phyloP scores from a whole-genome alignment of 2,888 invertebrate genomes.

The Cotesia congregata region DNA sequence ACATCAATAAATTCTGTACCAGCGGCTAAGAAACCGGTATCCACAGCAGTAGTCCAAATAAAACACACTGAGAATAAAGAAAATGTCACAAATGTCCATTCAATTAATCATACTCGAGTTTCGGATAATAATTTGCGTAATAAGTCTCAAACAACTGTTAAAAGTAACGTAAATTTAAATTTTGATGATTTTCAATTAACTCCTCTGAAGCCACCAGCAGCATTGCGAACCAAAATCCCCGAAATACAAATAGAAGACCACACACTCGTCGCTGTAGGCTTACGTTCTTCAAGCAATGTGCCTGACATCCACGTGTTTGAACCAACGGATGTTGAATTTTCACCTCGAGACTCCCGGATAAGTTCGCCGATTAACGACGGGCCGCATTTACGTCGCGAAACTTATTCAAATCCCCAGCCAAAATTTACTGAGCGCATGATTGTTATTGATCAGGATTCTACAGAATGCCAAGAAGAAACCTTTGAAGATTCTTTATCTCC shows the following conservation, averaged over 20 bases:
- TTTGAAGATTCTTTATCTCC: slow-evolving; percentile 55
- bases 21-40: neutral
- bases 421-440: slow-evolving; percentile 32
- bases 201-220: slow-evolving; percentile 4
- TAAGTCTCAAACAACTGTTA: slow-evolving; percentile 30
- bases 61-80: slow-evolving; percentile 19
- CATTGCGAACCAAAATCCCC: neutral
- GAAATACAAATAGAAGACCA: neutral
- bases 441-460: neutral
- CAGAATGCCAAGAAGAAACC: slow-evolving; percentile 37
- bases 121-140: neutral
- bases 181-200: slow-evolving; percentile 34
- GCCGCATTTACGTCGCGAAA: slow-evolving; percentile 54
- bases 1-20: neutral
- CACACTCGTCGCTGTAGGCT: neutral
- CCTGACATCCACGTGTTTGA: slow-evolving; percentile 19
- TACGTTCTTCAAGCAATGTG: slow-evolving; percentile 1
- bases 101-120: neutral
- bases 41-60: neutral
- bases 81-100: slow-evolving; percentile 5
- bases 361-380: slow-evolving; percentile 37
- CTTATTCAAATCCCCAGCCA: slow-evolving; percentile 52
- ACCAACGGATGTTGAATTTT: slow-evolving; percentile 30
- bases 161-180: slow-evolving; percentile 50
- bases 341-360: slow-evolving; percentile 31